Evolutionary conservation across 1,140 invertebrate species (phyloP), one percentile per base, ranked within the genome.

Genomic region (Phocides pigmalion): DNA sequence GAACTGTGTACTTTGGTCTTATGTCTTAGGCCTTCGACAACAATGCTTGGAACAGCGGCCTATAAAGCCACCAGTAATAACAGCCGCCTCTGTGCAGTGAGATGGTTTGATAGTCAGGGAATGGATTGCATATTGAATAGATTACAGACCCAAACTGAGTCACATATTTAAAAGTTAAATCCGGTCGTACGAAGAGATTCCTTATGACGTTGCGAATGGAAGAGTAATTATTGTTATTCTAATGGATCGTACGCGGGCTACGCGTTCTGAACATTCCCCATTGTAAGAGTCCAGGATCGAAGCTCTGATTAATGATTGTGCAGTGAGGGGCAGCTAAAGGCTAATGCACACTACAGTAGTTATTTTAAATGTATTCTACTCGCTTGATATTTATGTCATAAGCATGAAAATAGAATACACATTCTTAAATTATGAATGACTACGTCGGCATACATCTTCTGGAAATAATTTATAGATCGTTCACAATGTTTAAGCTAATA

Each of bases 201-300:
- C 66, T 78, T 84, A 86, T 86, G 83, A 84, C 76, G 72, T 81
- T 69, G 70, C 72, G 70, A 71, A 79, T 82, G 70, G 82, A 87
- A 87, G 84, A 87, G 81, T 87, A 89, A 90, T 90, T 87, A 90
- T 89, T 90, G 82, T 86, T 88, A 88, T 90, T 89, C 82, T 87
- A 89, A 90, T 88, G 85, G 85, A 81, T 86, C 78, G 84, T 74
- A 79, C 84, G 82, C 70, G 76, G 78, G 54, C 54, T 58, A 58
- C 54, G 54, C 78, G 78, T 80, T 82, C 79, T 76, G 80, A 88
- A 81, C 84, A 85, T 87, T 81, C 85, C 84, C 88, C 72, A 89
- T 89, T 90, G 88, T 90, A 82, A 90, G 87, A 86, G 85, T 84
- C 80, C 81, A 84, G 80, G 80, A 87, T 90, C 88, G 87, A 90